Evolutionary conservation across 2,797 vertebrate genomes (phyloP), one percentile per base, ranked within the genome.

Genomic region (Paratrypauchen microcephalus): DNA sequence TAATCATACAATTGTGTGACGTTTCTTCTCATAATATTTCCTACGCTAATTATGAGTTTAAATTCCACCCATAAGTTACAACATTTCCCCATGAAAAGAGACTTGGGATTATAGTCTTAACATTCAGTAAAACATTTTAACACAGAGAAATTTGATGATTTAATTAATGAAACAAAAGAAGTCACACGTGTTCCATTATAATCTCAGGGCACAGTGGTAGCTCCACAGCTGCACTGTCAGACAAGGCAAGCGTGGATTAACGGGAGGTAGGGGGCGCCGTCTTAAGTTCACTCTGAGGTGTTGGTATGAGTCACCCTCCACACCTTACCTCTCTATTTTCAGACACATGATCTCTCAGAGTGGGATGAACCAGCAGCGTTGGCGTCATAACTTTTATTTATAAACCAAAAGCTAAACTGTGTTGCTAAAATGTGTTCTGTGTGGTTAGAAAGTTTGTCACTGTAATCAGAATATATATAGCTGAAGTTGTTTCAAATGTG

Each of bases 101-200:
- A 23, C 4, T 57, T 56, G 11, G 23, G 5, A 26, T 1, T 15
- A 30, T 30, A 24, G 54, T 56, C 3, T 26, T 57, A 23, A 6
- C 24, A 56, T 80, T 83, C 79, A 78, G 83, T 70, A 83, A 65
- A 76, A 73, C 64, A 45, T 69, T 73, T 74, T 71, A 62, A 71
- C 73, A 48, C 76, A 28, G 59, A 58, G 63, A 75, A 61, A 54
- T n/a, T n/a, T n/a, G n/a, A n/a, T 12, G 45, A 48, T 78, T 76
- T 77, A 81, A 86, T 84, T 82, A 83, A 84, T 68, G 75, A 75
- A 65, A 55, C 71, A 66, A 82, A 82, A 75, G 55, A 66, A 66
- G 56, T 52, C 1, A 57, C 13, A 65, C 75, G 50, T 68, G 68
- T 61, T 67, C 75, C 66, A 23, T 48, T 66, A 56, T 58, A 65